Base-by-base conservation (phyloP, 2,888 invertebrate genomes). In the Cataglyphis cursor region DNA sequence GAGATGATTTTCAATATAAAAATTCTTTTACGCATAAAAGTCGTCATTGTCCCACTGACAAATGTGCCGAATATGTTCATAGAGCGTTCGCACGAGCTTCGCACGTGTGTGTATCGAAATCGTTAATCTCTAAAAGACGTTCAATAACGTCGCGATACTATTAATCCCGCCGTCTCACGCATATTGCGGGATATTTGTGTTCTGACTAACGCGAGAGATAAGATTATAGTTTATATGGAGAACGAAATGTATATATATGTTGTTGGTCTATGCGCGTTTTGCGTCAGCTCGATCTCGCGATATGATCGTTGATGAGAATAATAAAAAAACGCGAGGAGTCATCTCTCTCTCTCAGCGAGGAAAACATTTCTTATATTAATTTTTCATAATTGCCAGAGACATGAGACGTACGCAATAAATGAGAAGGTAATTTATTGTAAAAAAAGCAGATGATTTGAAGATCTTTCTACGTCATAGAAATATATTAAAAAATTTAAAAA, bases 171-270 rank as follows among this genome's bases (percentile, higher is more conserved):
- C 82, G 70, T 85, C 82, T 82, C 61, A 68, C 57, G 54, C 85
- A 78, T 8, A 59, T 68, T 57, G 68, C 44, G 31, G 78, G n/a
- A 66, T 90, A 83, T 89, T 88, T 90, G 84, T 74, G 44, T 68
- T 86, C 74, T 88, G 90, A 90, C 87, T 90, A 89, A 89, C 68
- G 81, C 75, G 83, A 24, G 83, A 35, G 90, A 90, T 90, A 90
- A 90, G 90, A 90, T 90, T 90, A 76, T 85, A 81, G 83, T 85
- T 84, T 87, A 64, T 68, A 78, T 66, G 76, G 70, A n/a, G 81
- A 57, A 41, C 80, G 54, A 70, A 54, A 65, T 64, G 8, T 8
- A n/a, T n/a, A 65, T 64, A 2, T 8, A n/a, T n/a, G 86, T 82
- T 85, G 84, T 83, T 88, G 81, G 83, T 86, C 90, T 90, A 85